Evolutionary conservation across 2,797 vertebrate species (phyloP).

Genomic region (Labroides dimidiatus): DNA sequence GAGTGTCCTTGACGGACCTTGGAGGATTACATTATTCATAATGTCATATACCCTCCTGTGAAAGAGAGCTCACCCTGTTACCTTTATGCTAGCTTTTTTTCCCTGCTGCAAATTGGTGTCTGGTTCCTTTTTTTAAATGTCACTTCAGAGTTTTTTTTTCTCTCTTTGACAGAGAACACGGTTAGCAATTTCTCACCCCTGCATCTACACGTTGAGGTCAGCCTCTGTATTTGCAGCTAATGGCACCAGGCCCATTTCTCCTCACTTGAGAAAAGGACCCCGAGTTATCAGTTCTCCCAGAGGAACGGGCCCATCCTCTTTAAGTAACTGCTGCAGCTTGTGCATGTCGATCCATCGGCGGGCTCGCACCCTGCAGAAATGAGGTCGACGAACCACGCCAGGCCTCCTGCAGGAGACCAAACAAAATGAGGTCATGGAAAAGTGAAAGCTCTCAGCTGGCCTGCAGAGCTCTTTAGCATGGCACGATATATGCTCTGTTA

Average conservation of each 20-base stretch:
- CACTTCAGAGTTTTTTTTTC: slow-evolving; percentile 46
- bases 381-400: slow-evolving; percentile 76
- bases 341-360: slow-evolving; percentile 41
- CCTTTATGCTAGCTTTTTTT: slow-evolving; percentile 11
- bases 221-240: slow-evolving; percentile 62
- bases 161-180: slow-evolving; percentile 37
- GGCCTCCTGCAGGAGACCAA: slow-evolving; percentile 69
- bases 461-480: slow-evolving; percentile 76
- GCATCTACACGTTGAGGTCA: slow-evolving; percentile 60
- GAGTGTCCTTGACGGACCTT: neutral
- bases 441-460: slow-evolving; percentile 68
- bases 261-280: slow-evolving; percentile 45
- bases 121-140: slow-evolving; percentile 44
- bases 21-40: slow-evolving; percentile 3
- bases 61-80: slow-evolving; percentile 23
- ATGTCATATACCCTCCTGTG: neutral
- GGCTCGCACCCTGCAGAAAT: slow-evolving; percentile 51
- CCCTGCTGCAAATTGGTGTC: slow-evolving; percentile 9
- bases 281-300: slow-evolving; percentile 47
- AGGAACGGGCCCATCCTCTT: slow-evolving; percentile 50
- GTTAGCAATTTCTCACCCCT: slow-evolving; percentile 43
- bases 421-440: slow-evolving; percentile 83
- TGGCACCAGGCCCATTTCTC: slow-evolving; percentile 54
- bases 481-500: slow-evolving; percentile 78
- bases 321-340: slow-evolving; percentile 59